phyloP scores from a whole-genome alignment of 2,888 invertebrate genomes.

The Melanotus villosus region DNA sequence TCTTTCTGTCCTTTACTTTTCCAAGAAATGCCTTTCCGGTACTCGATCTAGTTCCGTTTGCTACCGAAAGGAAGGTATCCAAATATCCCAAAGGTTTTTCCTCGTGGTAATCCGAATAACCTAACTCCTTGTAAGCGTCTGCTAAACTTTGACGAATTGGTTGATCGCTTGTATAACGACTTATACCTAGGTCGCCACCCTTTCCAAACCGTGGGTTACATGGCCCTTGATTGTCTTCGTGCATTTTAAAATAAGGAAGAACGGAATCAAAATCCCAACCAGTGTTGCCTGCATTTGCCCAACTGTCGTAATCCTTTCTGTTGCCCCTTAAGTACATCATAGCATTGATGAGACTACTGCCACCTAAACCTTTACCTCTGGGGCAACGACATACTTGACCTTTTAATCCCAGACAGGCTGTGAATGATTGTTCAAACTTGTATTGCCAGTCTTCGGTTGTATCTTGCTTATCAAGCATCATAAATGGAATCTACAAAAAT shows the following conservation, averaged over 20 bases:
- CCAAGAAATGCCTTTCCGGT: slow-evolving; percentile 73
- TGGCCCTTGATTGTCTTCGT: slow-evolving; percentile 45
- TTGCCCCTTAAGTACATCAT: slow-evolving; percentile 95
- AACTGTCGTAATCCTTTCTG: slow-evolving; percentile 87
- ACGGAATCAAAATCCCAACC: slow-evolving; percentile 91
- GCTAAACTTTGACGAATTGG: slow-evolving; percentile 33
- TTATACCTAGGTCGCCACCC: slow-evolving; percentile 43
- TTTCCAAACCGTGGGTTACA: slow-evolving; percentile 43
- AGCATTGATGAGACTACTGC: slow-evolving; percentile 89
- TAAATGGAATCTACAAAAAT: slow-evolving; percentile 77
- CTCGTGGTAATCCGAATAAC: slow-evolving; percentile 63
- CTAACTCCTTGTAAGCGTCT: slow-evolving; percentile 53
- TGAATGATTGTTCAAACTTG: slow-evolving; percentile 85
- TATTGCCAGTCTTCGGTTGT: slow-evolving; percentile 94
- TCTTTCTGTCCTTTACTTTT: slow-evolving; percentile 70
- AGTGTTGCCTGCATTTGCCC: slow-evolving; percentile 86
- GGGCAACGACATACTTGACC: slow-evolving; percentile 92
- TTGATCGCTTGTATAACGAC: slow-evolving; percentile 28
- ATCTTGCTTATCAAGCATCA: slow-evolving; percentile 88
- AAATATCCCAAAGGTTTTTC: slow-evolving; percentile 62
- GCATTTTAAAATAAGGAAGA: slow-evolving; percentile 85
- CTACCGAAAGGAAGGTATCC: slow-evolving; percentile 65
- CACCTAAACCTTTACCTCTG: slow-evolving; percentile 91
- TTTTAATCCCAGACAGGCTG: slow-evolving; percentile 89
- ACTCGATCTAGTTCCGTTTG: slow-evolving; percentile 70